A percentile compares a stretch with the other conserved stretches of the same genome.
Evolutionary conservation across 2,113 vertebrate genomes (phyloP).

Genomic region (Carollia perspicillata): DNA sequence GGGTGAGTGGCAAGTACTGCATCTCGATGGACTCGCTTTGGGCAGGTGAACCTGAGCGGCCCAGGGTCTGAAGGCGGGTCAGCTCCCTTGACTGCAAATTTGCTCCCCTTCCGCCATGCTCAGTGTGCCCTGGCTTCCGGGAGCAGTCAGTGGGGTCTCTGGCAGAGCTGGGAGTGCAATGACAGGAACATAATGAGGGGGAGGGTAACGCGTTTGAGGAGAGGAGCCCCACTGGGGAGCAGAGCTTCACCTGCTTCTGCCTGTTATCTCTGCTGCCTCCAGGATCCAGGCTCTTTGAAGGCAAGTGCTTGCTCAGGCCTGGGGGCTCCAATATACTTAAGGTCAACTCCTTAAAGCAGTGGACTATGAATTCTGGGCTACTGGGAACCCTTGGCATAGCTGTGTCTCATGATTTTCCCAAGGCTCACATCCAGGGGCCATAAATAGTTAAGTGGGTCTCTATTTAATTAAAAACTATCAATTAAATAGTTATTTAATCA

Average conservation of each 20-base stretch:
- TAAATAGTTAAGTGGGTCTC: neutral
- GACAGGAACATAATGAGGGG: neutral
- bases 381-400: neutral
- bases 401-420: neutral
- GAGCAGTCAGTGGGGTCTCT: neutral
- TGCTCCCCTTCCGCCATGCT: neutral
- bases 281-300: neutral
- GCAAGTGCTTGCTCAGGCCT: neutral
- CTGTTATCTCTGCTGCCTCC: neutral
- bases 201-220: neutral
- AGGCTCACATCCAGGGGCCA: neutral
- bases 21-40: neutral
- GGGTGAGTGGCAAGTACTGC: neutral
- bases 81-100: neutral
- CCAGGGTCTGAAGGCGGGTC: neutral
- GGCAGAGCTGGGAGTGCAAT: neutral
- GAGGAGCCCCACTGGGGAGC: accelerated
- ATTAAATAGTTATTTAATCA: too few species aligned
- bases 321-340: neutral
- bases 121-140: neutral
- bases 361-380: neutral
- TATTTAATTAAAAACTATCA: too few species aligned
- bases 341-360: neutral
- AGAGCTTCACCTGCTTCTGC: neutral
- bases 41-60: neutral